A percentile compares a stretch with the other conserved stretches of the same genome.
These are phyloP conservation scores for Heterotilapia buettikoferi DNA, from an alignment of 2,113 vertebrate species.

Conservation along the genomic window DNA sequence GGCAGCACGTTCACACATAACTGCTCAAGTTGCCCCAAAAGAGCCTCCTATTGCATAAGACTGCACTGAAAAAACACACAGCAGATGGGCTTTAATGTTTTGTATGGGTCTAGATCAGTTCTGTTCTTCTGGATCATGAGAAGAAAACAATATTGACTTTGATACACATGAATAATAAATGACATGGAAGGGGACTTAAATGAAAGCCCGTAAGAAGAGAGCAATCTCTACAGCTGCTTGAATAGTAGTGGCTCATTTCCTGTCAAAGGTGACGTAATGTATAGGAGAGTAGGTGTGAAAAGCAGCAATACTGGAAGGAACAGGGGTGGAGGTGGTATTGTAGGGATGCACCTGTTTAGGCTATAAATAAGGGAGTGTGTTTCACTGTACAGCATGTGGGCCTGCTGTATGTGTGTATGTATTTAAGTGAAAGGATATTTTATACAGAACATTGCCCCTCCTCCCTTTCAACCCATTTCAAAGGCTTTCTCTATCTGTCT, in stretches of 20 bases:
- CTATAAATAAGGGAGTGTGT: neutral
- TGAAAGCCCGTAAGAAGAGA: neutral
- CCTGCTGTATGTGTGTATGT: neutral
- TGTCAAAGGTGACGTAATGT: conserved; percentile 51
- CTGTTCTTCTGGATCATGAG: neutral
- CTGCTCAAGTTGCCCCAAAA: neutral
- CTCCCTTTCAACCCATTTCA: neutral
- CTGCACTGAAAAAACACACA: conserved; percentile 18
- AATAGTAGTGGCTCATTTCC: conserved; percentile 41
- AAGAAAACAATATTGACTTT: neutral
- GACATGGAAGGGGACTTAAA: neutral
- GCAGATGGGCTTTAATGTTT: conserved; percentile 7
- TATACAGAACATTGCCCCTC: neutral
- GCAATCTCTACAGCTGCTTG: conserved; percentile 1
- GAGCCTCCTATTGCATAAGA: neutral
- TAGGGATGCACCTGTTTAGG: conserved; percentile 20
- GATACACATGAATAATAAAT: neutral
- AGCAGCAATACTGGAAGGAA: neutral
- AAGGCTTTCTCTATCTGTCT: neutral
- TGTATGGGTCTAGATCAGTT: neutral
- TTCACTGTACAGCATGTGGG: neutral
- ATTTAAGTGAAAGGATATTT: neutral
- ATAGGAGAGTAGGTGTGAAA: conserved; percentile 34
- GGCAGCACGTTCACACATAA: conserved; percentile 4
- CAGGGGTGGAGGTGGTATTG: neutral